phyloP scores from a whole-genome alignment of 2,888 invertebrate species.

The Dioctria linearis region DNA sequence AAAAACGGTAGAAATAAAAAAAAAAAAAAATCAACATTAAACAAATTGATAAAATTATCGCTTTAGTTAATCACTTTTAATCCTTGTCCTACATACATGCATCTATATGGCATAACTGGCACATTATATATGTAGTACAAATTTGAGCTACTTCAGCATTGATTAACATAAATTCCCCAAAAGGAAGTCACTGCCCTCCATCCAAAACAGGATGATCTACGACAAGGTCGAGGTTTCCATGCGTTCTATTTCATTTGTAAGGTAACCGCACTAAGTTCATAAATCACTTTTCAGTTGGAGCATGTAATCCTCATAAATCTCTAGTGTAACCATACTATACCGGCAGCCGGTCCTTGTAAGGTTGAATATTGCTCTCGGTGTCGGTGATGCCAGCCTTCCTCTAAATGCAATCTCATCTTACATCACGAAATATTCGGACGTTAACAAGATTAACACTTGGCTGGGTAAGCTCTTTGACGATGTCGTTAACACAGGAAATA shows the following conservation, averaged over 20 bases:
- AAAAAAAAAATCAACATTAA: too few species aligned
- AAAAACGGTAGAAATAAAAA: too few species aligned
- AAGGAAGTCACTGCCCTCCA: constrained; percentile 35
- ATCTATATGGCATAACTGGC: too few species aligned
- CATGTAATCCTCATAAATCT: constrained; percentile 53
- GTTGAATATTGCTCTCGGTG: constrained; percentile 32
- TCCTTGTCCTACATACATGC: too few species aligned
- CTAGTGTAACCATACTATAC: constrained; percentile 39
- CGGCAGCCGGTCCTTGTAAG: constrained; percentile 39
- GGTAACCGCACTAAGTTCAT: constrained; percentile 49
- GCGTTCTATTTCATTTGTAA: constrained; percentile 50
- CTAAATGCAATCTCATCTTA: constrained; percentile 45
- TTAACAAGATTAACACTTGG: constrained; percentile 53
- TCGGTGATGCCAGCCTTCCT: constrained; percentile 11
- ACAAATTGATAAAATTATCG: too few species aligned
- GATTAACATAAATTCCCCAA: constrained; percentile 47
- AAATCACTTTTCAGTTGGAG: constrained; percentile 51
- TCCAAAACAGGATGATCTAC: constrained; percentile 27
- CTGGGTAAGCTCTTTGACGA: constrained; percentile 46
- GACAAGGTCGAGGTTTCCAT: constrained; percentile 24
- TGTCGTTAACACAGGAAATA: constrained; percentile 36
- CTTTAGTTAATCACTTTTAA: too few species aligned
- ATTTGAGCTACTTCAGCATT: constrained; percentile 39
- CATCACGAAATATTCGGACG: constrained; percentile 42
- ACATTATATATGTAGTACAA: not conserved